Evolutionary conservation across 2,888 invertebrate genomes (phyloP).

Genomic region (Andrena dorsata): DNA sequence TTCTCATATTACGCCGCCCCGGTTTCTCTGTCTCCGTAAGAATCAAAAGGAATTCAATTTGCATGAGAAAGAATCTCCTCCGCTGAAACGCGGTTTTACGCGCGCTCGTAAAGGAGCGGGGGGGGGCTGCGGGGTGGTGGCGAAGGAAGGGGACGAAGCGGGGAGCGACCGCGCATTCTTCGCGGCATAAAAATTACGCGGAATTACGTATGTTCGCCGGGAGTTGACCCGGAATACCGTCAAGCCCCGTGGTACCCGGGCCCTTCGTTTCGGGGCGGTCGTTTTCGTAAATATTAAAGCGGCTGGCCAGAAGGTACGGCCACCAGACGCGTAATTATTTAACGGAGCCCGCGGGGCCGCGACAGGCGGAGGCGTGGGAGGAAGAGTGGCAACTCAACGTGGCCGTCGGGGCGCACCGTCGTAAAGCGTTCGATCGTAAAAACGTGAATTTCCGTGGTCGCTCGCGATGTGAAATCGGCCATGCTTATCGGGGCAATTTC

Average conservation of each 20-base stretch:
- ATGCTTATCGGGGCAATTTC: constrained; percentile 44
- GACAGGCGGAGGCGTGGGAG: neutral
- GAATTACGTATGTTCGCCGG: constrained; percentile 53
- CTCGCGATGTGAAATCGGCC: constrained; percentile 27
- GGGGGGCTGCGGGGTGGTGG: too few species aligned
- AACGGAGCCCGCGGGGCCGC: neutral
- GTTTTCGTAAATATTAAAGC: constrained; percentile 51
- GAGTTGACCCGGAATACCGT: constrained; percentile 6
- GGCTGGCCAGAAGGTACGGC: neutral
- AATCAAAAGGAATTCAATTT: constrained; percentile 65
- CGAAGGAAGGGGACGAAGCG: neutral
- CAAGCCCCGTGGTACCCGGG: neutral
- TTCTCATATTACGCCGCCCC: constrained; percentile 16
- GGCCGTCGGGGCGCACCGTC: neutral
- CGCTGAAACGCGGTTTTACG: constrained; percentile 56
- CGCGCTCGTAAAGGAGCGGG: constrained; percentile 48
- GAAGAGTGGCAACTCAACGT: neutral
- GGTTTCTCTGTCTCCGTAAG: constrained; percentile 9
- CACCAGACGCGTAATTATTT: constrained; percentile 31
- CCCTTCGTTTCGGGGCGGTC: neutral
- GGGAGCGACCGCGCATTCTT: constrained; percentile 23
- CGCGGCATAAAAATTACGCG: constrained; percentile 55
- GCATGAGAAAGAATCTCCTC: constrained; percentile 60
- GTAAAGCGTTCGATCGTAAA: constrained; percentile 50
- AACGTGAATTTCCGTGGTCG: constrained; percentile 33